A percentile compares a stretch with the other conserved stretches of the same genome.
Evolutionary conservation across 1,140 invertebrate species (phyloP).

Genomic region (Drosophila saltans): DNA sequence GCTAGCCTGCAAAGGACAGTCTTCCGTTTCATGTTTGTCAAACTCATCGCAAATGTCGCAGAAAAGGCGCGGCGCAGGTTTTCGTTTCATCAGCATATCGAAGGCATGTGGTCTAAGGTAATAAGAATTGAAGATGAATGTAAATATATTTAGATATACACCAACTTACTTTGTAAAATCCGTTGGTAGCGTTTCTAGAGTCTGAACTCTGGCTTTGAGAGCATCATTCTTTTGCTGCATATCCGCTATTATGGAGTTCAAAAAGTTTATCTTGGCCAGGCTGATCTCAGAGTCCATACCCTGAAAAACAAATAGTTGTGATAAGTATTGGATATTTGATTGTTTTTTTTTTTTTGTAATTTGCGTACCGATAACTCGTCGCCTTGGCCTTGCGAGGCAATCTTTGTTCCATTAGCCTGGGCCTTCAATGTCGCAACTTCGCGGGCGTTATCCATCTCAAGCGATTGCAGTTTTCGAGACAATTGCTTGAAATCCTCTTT

Average conservation of each 20-base stretch:
- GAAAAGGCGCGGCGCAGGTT: conserved; percentile 91
- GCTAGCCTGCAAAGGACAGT: conserved; percentile 94
- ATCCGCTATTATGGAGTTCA: conserved; percentile 98
- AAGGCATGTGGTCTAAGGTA: conserved; percentile 65
- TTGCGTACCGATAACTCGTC: conserved; percentile 40
- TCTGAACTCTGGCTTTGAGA: conserved; percentile 90
- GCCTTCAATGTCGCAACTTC: conserved; percentile 59
- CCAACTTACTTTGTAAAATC: conserved; percentile 66
- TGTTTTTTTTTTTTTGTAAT: neutral
- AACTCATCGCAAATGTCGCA: conserved; percentile 99
- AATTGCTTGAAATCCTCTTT: conserved; percentile 49
- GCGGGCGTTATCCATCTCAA: conserved; percentile 56
- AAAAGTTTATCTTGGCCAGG: conserved; percentile 91
- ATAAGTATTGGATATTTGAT: no score
- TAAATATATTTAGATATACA: no score
- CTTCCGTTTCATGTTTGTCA: conserved; percentile 98
- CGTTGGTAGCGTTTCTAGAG: conserved; percentile 88
- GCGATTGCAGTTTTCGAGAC: conserved; percentile 49
- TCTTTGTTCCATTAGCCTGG: conserved; percentile 45
- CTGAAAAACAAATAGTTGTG: conserved; percentile 13
- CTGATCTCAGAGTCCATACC: conserved; percentile 56
- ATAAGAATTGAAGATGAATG: neutral
- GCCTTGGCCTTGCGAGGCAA: neutral
- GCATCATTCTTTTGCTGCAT: conserved; percentile 96
- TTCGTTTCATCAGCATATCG: conserved; percentile 67